Evolutionary conservation across 2,797 vertebrate species (phyloP).

Genomic region (Lophius americanus): DNA sequence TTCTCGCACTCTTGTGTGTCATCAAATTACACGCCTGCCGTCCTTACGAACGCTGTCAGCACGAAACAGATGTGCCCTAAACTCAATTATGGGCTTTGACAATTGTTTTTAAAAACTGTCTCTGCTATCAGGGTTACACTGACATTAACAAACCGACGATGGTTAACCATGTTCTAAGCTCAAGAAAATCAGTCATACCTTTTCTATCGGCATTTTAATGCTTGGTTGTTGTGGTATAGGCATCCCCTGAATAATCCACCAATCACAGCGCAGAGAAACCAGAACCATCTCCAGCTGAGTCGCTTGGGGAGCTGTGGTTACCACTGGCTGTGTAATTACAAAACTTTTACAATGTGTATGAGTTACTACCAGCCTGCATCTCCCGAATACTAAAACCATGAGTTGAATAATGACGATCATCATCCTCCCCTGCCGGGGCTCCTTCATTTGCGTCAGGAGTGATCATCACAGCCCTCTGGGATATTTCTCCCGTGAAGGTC

Average conservation of each 20-base stretch:
- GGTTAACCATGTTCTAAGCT: conserved; percentile 56
- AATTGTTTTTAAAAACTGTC: conserved; percentile 54
- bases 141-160: conserved; percentile 25
- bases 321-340: conserved; percentile 53
- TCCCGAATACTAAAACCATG: conserved; percentile 47
- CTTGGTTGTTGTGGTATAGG: conserved; percentile 47
- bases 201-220: conserved; percentile 46
- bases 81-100: conserved; percentile 57
- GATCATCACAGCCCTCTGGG: background rate
- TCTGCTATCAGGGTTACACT: conserved; percentile 28
- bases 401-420: conserved; percentile 43
- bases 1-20: conserved; percentile 53
- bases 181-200: conserved; percentile 37
- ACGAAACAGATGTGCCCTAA: conserved; percentile 70
- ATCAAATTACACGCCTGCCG: conserved; percentile 64
- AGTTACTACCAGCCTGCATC: conserved; percentile 40
- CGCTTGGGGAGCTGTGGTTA: conserved; percentile 47
- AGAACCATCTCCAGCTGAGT: conserved; percentile 42
- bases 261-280: conserved; percentile 56
- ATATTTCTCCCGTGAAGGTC: conserved; percentile 9
- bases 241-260: conserved; percentile 56
- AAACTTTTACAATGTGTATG: conserved; percentile 40
- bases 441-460: conserved; percentile 9
- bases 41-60: conserved; percentile 46
- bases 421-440: conserved; percentile 17